A percentile compares a stretch with the other conserved stretches of the same genome.
phyloP scores from a whole-genome alignment of 2,113 vertebrate genomes.

The Anolis carolinensis region DNA sequence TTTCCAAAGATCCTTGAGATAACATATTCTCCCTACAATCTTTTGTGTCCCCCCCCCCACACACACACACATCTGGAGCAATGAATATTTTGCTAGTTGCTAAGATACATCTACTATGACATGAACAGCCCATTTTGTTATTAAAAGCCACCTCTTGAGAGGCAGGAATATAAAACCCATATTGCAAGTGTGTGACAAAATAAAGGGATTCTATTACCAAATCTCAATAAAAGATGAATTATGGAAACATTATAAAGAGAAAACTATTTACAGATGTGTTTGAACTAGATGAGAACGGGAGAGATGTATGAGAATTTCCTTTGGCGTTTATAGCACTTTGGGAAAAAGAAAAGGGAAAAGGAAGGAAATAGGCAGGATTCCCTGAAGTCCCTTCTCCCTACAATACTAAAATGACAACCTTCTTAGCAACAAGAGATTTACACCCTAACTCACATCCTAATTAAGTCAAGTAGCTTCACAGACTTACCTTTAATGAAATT shows the following conservation, averaged over 20 bases:
- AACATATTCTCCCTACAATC: no score
- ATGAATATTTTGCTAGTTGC: conserved; percentile 3
- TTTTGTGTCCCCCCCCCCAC: not conserved
- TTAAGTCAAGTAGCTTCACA: not conserved
- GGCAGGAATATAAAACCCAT: conserved; percentile 44
- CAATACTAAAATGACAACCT: not conserved
- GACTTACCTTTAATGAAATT: not conserved
- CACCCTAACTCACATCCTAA: not conserved
- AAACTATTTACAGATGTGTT: conserved; percentile 32
- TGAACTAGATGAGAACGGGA: conserved; percentile 24
- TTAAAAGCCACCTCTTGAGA: conserved; percentile 43
- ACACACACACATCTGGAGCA: not conserved
- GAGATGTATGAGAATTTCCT: not conserved
- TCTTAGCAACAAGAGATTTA: not conserved
- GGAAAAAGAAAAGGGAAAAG: not conserved
- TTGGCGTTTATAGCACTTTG: conserved; percentile 10
- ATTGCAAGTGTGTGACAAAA: conserved; percentile 37
- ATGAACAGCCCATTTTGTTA: conserved; percentile 37
- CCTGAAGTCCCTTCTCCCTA: conserved; percentile 9
- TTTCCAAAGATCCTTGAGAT: not conserved
- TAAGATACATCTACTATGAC: conserved; percentile 37
- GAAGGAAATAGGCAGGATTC: not conserved
- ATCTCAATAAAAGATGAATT: conserved; percentile 53
- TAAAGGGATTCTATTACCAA: conserved; percentile 55
- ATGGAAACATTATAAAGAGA: conserved; percentile 56